Evolutionary conservation across 2,113 vertebrate genomes (phyloP).

Genomic region (Vulpes ferrilata): DNA sequence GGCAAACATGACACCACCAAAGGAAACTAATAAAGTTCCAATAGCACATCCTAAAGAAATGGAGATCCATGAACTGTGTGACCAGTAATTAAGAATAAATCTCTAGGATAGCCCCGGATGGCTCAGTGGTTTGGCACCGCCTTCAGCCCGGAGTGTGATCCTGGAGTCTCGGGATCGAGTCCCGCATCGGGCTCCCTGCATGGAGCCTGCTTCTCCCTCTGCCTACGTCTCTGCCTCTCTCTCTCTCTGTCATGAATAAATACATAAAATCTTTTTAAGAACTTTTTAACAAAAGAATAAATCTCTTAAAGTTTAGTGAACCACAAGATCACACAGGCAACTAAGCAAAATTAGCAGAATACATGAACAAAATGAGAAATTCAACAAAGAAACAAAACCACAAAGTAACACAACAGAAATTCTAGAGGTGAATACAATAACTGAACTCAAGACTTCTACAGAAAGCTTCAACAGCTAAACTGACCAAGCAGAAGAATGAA

Average conservation of each 20-base stretch:
- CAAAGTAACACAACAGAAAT: slow-evolving; percentile 1
- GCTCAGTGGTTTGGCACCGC: no score
- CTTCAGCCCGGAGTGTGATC: no score
- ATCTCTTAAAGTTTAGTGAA: neutral
- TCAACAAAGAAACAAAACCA: neutral
- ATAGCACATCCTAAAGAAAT: neutral
- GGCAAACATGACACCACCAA: neutral
- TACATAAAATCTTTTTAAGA: no score
- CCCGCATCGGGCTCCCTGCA: no score
- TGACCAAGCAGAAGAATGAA: neutral
- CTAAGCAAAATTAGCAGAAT: neutral
- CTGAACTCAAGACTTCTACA: neutral
- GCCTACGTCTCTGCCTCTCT: no score
- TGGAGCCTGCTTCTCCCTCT: no score
- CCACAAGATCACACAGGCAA: neutral
- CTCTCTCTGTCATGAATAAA: no score
- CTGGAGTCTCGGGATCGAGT: no score
- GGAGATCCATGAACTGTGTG: neutral
- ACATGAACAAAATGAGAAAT: neutral
- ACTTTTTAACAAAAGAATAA: neutral
- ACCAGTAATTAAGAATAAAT: neutral
- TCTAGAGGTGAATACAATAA: neutral
- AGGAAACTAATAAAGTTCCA: neutral
- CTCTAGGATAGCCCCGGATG: no score
- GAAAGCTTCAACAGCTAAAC: neutral